Evolutionary conservation across 2,113 vertebrate genomes (phyloP), one percentile per base, ranked within the genome.

Genomic region (Psilopsiagon aymara): DNA sequence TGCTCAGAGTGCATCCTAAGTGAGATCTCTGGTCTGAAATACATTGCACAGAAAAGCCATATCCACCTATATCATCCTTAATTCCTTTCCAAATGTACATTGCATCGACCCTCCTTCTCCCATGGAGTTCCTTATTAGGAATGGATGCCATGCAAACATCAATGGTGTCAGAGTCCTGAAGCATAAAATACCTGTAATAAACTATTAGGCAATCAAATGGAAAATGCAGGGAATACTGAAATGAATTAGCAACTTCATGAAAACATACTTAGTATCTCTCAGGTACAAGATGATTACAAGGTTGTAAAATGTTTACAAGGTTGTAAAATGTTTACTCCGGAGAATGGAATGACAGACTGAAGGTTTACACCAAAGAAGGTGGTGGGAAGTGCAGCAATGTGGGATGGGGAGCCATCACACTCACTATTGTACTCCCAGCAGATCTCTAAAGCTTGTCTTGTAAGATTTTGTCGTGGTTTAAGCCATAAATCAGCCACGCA

Each of bases 261-360:
- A 97, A 96, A 74, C 13, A 60, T 35, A 73, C 70, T 51, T 95
- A 95, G 33, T 84, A 95, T 66, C 62, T 70, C 57, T 90, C 39
- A 59, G 55, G 37, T 68, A 53, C 5, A 12, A 94, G 41, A 74
- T 43, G 11, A 68, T 75, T 74, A 90, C 76, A 29, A 91, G 57
- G 69, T 59, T 92, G 47, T 87, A 94, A 96, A 97, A 85, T 69
- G 49, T 74, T 91, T 64, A 86, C 63, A 29, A 91, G 57, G 69
- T 59, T 92, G 47, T 87, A 94, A 96, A 97, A 85, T 69, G 49
- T 70, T 91, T 64, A 86, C 63, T 57, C 64, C 16, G 64, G 74
- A 94, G 73, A 96, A 94, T 24, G 55, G 47, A 90, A 95, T 55
- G 73, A 88, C 62, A 76, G 70, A 86, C 60, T 60, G 81, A 85